Evolutionary conservation across 2,888 invertebrate species (phyloP).

Genomic region (Pandemis corylana): DNA sequence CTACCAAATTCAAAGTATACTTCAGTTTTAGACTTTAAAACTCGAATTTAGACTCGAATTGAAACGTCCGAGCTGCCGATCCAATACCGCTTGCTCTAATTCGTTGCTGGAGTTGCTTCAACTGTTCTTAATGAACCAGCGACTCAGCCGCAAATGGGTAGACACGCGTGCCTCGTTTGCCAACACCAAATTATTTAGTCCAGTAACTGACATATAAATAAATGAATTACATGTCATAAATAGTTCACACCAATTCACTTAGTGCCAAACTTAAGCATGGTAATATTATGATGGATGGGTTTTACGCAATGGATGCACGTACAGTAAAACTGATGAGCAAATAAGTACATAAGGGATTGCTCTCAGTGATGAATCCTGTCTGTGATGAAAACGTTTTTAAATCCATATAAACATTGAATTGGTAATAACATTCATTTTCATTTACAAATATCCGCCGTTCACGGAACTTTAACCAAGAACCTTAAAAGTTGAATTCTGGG

Average conservation of each 20-base stretch:
- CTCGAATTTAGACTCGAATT: conserved; percentile 18
- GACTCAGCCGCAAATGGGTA: conserved; percentile 49
- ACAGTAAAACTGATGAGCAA: too few relatives aligned
- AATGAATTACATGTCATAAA: neutral
- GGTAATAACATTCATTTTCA: too few relatives aligned
- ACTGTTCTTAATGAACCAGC: conserved; percentile 53
- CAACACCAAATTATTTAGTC: conserved; percentile 33
- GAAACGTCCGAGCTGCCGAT: conserved; percentile 15
- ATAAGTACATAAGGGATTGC: too few relatives aligned
- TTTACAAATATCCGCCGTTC: too few relatives aligned
- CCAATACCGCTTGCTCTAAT: conserved; percentile 46
- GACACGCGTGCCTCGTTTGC: conserved; percentile 29
- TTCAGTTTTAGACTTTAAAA: neutral
- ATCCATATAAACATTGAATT: too few relatives aligned
- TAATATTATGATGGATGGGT: too few relatives aligned
- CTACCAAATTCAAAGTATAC: neutral
- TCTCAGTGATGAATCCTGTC: too few relatives aligned
- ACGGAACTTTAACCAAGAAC: too few relatives aligned
- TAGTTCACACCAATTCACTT: neutral
- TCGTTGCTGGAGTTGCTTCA: conserved; percentile 41
- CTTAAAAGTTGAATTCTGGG: too few relatives aligned
- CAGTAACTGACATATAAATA: conserved; percentile 1
- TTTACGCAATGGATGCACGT: too few relatives aligned
- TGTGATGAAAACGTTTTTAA: too few relatives aligned
- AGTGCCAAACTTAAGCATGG: neutral